Evolutionary conservation across 2,113 vertebrate species (phyloP).

Genomic region (Bagarius yarrelli): DNA sequence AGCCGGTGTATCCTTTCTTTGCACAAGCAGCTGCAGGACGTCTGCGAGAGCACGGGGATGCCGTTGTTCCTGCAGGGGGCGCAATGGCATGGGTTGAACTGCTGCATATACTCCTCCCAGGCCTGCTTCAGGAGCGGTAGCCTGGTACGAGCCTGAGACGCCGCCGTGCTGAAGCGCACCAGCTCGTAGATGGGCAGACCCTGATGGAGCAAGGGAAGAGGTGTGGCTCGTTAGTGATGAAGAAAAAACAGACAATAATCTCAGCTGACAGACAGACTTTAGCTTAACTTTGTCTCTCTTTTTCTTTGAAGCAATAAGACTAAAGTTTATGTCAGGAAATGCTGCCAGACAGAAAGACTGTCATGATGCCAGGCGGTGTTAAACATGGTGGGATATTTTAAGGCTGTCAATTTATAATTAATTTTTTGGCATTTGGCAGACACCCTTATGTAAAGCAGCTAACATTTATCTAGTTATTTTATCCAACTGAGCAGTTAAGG

Average conservation of each 20-base stretch:
- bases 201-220: slow-evolving; percentile 57
- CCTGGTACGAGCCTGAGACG: slow-evolving; percentile 63
- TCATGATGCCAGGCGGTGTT: background rate
- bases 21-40: slow-evolving; percentile 78
- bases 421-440: too few relatives aligned
- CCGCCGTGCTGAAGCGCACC: slow-evolving; percentile 69
- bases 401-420: too few relatives aligned
- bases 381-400: too few relatives aligned
- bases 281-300: background rate
- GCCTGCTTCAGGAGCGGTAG: slow-evolving; percentile 72
- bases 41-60: slow-evolving; percentile 69
- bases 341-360: background rate
- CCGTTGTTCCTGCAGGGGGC: slow-evolving; percentile 79
- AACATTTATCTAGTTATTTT: too few relatives aligned
- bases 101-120: slow-evolving; percentile 76
- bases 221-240: background rate
- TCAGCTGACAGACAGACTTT: too few relatives aligned
- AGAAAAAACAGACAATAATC: background rate
- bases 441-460: too few relatives aligned
- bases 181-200: slow-evolving; percentile 81
- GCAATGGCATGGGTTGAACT: slow-evolving; percentile 85
- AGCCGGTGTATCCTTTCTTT: slow-evolving; percentile 63
- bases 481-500: too few relatives aligned
- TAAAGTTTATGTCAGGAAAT: background rate
- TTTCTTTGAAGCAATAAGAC: background rate